Base-by-base conservation (phyloP, 2,113 vertebrate genomes). In the Platycercus adscitus region DNA sequence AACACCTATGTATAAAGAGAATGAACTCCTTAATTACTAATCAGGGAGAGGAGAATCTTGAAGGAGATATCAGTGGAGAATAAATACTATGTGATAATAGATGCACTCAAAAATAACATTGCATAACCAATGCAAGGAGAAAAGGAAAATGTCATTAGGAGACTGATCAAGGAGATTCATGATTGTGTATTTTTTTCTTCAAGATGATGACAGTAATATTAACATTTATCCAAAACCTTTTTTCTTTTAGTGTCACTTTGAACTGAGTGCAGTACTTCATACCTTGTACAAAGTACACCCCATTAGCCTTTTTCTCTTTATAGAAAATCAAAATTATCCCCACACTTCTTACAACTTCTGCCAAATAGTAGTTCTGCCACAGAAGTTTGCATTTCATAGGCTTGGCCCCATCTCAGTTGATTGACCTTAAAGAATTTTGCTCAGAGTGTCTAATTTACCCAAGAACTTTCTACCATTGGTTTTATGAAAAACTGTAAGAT, bases 21-120 rank as follows among this genome's bases (percentile, higher is more conserved):
- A 86, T 43, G 61, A 94, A 91, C 53, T 47, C 33, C 43, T 81
- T 88, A 88, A 88, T 92, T 91, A 24, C 43, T 86, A 86, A 88
- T 86, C 64, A 84, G 17, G 17, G 55, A 91, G n/a, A 80, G 79
- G 46, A 58, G 63, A 64, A 20, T 89, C 44, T 56, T 82, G 93
- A 82, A 88, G 46, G 88, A 89, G 35, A 50, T 64, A 73, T 31
- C 16, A 1, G 13, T 46, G 64, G 70, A 76, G 41, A 95, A 89
- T 88, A 95, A 86, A 93, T 81, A 75, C n/a, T 28, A 5, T 14
- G 26, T 19, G 77, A 61, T 83, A 81, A 88, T 64, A 88, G 70
- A 44, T 44, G 20, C 20, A 64, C 13, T 90, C 28, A 75, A 75
- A 91, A 88, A 78, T 84, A 86, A n/a, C 71, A n/a, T 71, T 71